Evolutionary conservation across 2,888 invertebrate genomes (phyloP).

Genomic region (Archips xylosteana): DNA sequence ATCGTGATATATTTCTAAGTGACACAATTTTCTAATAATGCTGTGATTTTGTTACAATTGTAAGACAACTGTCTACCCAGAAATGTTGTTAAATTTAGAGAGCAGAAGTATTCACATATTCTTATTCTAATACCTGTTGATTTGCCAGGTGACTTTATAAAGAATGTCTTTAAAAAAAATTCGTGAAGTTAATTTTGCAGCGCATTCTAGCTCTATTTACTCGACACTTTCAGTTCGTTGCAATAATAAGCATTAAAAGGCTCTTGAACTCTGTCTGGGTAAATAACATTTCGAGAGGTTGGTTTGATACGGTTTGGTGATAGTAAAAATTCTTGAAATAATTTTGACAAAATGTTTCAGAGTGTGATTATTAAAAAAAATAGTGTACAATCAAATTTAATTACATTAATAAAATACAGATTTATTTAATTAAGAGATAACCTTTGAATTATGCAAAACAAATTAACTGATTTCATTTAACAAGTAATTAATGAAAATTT

Average conservation of each 20-base stretch:
- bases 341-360: not conserved
- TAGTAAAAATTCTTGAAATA: not conserved
- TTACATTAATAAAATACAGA: too few relatives aligned
- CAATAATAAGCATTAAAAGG: constrained; percentile 33
- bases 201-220: not conserved
- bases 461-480: too few relatives aligned
- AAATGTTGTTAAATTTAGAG: not conserved
- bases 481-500: too few relatives aligned
- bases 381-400: too few relatives aligned
- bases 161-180: constrained; percentile 1
- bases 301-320: constrained; percentile 9
- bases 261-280: constrained; percentile 31
- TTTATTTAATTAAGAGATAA: too few relatives aligned
- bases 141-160: not conserved
- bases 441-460: too few relatives aligned
- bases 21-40: not conserved
- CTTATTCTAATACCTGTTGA: constrained; percentile 29
- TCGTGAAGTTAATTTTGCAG: constrained; percentile 4
- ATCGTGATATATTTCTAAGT: too few relatives aligned
- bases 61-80: too few relatives aligned
- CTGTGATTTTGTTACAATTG: not conserved
- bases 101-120: not conserved
- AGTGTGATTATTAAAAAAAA: too few relatives aligned
- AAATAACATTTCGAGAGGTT: constrained; percentile 6
- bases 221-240: constrained; percentile 10